These are phyloP conservation scores for Lagopus muta DNA, from an alignment of 2,113 vertebrate genomes.

Conservation along the genomic window DNA sequence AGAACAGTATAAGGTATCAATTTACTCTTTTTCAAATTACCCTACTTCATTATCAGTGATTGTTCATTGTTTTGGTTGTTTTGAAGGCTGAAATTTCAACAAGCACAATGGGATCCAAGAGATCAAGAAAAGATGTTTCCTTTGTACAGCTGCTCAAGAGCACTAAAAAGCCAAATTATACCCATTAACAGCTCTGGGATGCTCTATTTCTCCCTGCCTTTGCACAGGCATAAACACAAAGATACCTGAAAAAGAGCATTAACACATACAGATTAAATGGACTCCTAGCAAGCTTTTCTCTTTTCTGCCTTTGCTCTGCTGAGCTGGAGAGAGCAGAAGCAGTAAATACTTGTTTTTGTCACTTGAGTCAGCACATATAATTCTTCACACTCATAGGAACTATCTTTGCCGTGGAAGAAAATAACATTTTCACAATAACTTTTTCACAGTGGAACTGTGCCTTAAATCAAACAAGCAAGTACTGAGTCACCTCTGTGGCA, in stretches of 20 bases:
- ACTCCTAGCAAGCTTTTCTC: background rate
- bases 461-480: conserved; percentile 71
- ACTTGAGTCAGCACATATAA: conserved; percentile 44
- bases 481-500: conserved; percentile 64
- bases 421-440: conserved; percentile 61
- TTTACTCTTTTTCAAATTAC: background rate
- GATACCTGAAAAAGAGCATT: background rate
- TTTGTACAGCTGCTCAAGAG: background rate
- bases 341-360: conserved; percentile 57
- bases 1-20: background rate
- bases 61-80: background rate
- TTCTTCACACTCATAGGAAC: conserved; percentile 39
- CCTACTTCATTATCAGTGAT: background rate
- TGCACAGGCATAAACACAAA: background rate
- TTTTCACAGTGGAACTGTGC: conserved; percentile 43
- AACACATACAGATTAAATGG: background rate
- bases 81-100: background rate
- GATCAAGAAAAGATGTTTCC: background rate
- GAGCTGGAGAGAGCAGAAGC: conserved; percentile 7
- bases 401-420: conserved; percentile 52
- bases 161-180: background rate
- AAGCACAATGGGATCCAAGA: background rate
- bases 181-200: background rate
- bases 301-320: background rate
- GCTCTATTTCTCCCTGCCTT: background rate